Evolutionary conservation across 2,888 invertebrate genomes (phyloP).

Genomic region (Thereva nobilitata): DNA sequence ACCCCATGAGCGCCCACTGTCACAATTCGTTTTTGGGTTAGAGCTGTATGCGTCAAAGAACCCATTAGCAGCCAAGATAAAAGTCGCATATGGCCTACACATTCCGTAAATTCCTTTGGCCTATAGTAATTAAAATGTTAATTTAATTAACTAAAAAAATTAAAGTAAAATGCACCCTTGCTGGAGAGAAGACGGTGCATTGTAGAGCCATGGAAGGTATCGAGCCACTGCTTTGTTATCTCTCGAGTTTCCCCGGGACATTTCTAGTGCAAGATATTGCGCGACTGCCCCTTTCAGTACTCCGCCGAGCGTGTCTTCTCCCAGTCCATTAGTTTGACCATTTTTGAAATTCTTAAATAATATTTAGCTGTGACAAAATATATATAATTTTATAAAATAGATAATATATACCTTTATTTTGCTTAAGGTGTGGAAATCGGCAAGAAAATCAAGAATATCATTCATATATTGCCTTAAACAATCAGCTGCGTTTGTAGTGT

Average conservation of each 20-base stretch:
- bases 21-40: conserved; percentile 53
- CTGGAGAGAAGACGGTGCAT: conserved; percentile 76
- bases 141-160: conserved; percentile 39
- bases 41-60: conserved; percentile 85
- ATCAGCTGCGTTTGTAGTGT: conserved; percentile 88
- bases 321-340: conserved; percentile 72
- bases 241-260: conserved; percentile 82
- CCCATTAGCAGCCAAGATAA: conserved; percentile 96
- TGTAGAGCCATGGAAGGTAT: conserved; percentile 90
- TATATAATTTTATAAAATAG: neutral
- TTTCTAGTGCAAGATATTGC: conserved; percentile 90
- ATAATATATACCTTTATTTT: conserved; percentile 87
- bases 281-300: conserved; percentile 95
- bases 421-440: conserved; percentile 93
- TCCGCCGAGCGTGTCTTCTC: conserved; percentile 95
- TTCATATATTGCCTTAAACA: conserved; percentile 89
- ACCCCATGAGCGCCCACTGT: conserved; percentile 11
- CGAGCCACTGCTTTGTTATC: conserved; percentile 80
- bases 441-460: conserved; percentile 92
- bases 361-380: too few species aligned
- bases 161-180: conserved; percentile 67
- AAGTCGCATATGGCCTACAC: conserved; percentile 90
- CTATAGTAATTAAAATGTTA: conserved; percentile 58
- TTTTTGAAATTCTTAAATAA: conserved; percentile 59
- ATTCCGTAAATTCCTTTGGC: conserved; percentile 92